These are phyloP conservation scores for Apaloderma vittatum DNA, from an alignment of 2,113 vertebrate species.

Conservation along the genomic window DNA sequence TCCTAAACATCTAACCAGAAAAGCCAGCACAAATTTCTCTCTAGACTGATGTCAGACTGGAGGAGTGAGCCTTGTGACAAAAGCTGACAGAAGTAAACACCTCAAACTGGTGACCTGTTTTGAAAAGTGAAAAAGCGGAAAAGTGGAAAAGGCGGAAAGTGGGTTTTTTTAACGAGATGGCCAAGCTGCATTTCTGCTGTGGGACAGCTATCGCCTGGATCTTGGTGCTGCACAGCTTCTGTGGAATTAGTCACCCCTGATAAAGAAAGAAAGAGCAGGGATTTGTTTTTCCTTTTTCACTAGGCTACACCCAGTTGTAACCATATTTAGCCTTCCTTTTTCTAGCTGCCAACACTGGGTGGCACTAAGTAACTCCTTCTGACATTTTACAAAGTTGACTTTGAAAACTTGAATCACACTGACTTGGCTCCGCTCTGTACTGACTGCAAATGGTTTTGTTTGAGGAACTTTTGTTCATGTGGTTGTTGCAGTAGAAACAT, in stretches of 20 bases:
- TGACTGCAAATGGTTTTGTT: constrained; percentile 25
- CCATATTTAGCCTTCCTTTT: constrained; percentile 57
- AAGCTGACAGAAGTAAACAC: not conserved
- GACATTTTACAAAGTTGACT: constrained; percentile 23
- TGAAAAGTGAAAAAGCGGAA: not conserved
- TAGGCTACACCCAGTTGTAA: constrained; percentile 8
- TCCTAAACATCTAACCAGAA: not conserved
- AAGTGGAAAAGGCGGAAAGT: not conserved
- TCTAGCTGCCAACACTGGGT: constrained; percentile 69
- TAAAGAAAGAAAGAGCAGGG: not conserved
- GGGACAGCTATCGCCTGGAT: not conserved
- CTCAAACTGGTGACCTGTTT: constrained; percentile 3
- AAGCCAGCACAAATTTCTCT: not conserved
- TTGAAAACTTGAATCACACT: not conserved
- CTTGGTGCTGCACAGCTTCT: not conserved
- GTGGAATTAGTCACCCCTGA: not conserved
- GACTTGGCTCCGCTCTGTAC: constrained; percentile 20
- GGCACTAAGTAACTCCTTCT: constrained; percentile 71
- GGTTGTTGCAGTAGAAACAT: constrained; percentile 31
- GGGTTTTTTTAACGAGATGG: not conserved
- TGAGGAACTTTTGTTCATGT: constrained; percentile 12
- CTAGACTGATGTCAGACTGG: not conserved
- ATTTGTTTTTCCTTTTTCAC: not conserved
- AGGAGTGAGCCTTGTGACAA: not conserved
- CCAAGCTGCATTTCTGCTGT: not conserved